A percentile compares a stretch with the other conserved stretches of the same genome.
Conservation (phyloP, 1,140 invertebrate genomes). For the Drosophila ercepeae region DNA sequence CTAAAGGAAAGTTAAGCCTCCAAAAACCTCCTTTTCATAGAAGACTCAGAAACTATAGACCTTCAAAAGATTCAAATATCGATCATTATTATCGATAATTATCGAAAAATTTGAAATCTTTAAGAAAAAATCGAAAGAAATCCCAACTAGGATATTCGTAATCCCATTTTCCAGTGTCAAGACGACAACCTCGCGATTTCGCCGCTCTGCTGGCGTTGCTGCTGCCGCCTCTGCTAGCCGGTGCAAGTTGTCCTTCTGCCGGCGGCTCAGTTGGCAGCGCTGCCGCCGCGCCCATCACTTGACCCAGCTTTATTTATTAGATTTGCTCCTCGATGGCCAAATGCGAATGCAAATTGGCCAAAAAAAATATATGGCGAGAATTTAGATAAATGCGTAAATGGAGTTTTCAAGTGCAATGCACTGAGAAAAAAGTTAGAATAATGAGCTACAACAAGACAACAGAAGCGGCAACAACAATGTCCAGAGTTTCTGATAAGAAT, state of each 20-base stretch:
- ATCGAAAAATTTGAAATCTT: no score
- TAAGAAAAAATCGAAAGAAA: neutral
- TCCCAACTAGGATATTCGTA: neutral
- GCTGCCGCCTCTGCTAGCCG: neutral
- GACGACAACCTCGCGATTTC: slow-evolving; percentile 13
- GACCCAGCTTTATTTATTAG: slow-evolving; percentile 36
- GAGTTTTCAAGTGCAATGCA: slow-evolving; percentile 75
- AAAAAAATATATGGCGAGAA: neutral
- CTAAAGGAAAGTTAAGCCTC: neutral
- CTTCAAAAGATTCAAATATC: no score
- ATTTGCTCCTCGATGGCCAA: slow-evolving; percentile 24
- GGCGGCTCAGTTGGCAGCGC: slow-evolving; percentile 6
- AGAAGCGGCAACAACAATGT: slow-evolving; percentile 1
- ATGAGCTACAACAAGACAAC: slow-evolving; percentile 1
- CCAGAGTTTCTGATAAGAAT: slow-evolving; percentile 26
- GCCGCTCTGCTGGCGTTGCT: neutral
- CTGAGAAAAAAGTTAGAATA: slow-evolving; percentile 48
- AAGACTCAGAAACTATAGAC: no score
- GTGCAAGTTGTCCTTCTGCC: slow-evolving; percentile 30
- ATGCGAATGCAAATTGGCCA: slow-evolving; percentile 45
- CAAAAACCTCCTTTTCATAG: no score
- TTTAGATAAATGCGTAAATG: slow-evolving; percentile 51
- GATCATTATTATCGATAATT: no score
- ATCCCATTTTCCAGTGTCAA: neutral
- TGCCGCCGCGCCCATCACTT: slow-evolving; percentile 49